A percentile compares a stretch with the other conserved stretches of the same genome.
phyloP scores from a whole-genome alignment of 2,113 vertebrate genomes.

The Pipra filicauda region DNA sequence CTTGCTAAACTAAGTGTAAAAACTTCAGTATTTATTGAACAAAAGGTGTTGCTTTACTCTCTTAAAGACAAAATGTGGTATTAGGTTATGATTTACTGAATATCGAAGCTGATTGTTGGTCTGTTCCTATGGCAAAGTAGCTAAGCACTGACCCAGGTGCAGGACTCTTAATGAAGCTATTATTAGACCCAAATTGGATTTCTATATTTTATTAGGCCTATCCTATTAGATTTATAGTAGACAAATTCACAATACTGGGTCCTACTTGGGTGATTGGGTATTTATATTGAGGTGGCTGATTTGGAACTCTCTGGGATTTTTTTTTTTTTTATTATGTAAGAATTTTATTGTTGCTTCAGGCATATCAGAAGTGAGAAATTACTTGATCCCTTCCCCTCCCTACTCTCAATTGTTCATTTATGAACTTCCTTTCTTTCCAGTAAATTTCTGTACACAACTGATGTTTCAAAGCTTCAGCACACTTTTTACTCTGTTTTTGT shows the following conservation, averaged over 20 bases:
- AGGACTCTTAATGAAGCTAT: neutral
- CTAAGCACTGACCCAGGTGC: neutral
- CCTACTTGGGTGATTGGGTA: neutral
- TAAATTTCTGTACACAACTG: neutral
- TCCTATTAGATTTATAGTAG: neutral
- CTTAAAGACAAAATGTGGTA: neutral
- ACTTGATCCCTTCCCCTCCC: fast-evolving
- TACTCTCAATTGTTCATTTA: neutral
- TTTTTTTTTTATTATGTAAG: neutral
- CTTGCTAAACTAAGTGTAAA: neutral
- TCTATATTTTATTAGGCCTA: neutral
- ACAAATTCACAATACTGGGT: neutral
- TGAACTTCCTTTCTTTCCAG: neutral
- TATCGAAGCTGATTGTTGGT: neutral
- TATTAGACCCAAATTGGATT: neutral
- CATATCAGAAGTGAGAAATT: neutral
- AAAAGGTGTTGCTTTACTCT: neutral
- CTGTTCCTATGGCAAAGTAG: neutral
- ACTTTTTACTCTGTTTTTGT: neutral
- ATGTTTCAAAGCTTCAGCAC: neutral
- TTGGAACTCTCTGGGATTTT: neutral
- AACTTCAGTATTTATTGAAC: neutral
- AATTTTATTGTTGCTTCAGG: neutral
- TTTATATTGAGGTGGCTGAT: neutral
- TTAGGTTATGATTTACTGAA: neutral